A percentile compares a stretch with the other conserved stretches of the same genome.
Evolutionary conservation across 1,140 invertebrate species (phyloP).

Genomic region (Scaptomyza graminum): DNA sequence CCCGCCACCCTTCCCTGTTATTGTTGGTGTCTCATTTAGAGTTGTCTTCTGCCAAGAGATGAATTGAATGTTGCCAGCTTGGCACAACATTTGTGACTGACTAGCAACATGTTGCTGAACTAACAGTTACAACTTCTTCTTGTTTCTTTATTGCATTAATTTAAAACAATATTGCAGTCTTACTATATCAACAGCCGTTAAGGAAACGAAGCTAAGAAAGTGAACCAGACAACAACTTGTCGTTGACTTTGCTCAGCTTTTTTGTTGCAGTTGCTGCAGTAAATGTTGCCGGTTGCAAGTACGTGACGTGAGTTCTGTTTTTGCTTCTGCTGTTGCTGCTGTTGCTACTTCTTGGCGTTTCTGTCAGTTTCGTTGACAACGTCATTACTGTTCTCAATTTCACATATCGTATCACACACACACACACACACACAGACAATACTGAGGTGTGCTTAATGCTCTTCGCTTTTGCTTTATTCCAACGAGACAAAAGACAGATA

Average conservation of each 20-base stretch:
- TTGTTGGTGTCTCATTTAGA: slow-evolving; percentile 61
- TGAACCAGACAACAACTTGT: slow-evolving; percentile 5
- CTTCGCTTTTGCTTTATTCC: slow-evolving; percentile 21
- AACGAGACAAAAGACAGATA: neutral
- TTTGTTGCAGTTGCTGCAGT: slow-evolving; percentile 4
- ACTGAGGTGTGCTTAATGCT: slow-evolving; percentile 32
- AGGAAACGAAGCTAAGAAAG: slow-evolving; percentile 5
- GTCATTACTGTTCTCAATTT: slow-evolving; percentile 81
- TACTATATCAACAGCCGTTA: neutral
- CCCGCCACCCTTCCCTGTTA: slow-evolving; percentile 34
- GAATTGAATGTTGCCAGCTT: neutral
- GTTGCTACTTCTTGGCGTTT: slow-evolving; percentile 22
- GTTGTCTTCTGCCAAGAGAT: slow-evolving; percentile 11
- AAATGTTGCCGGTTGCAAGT: slow-evolving; percentile 14
- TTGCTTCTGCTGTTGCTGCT: slow-evolving; percentile 8
- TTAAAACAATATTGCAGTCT: slow-evolving; percentile 1
- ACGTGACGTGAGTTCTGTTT: slow-evolving; percentile 32
- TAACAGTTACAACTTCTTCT: neutral
- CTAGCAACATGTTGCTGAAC: slow-evolving; percentile 25
- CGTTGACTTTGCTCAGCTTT: slow-evolving; percentile 20
- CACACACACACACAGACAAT: slow-evolving; percentile 6
- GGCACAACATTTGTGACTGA: slow-evolving; percentile 5
- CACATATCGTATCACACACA: slow-evolving; percentile 69
- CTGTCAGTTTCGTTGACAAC: slow-evolving; percentile 72
- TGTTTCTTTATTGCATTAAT: slow-evolving; percentile 6